A percentile compares a stretch with the other conserved stretches of the same genome.
These are phyloP conservation scores for Phoenoteleia sp. DNA, from an alignment of 2,888 invertebrate genomes.

Conservation along the genomic window DNA sequence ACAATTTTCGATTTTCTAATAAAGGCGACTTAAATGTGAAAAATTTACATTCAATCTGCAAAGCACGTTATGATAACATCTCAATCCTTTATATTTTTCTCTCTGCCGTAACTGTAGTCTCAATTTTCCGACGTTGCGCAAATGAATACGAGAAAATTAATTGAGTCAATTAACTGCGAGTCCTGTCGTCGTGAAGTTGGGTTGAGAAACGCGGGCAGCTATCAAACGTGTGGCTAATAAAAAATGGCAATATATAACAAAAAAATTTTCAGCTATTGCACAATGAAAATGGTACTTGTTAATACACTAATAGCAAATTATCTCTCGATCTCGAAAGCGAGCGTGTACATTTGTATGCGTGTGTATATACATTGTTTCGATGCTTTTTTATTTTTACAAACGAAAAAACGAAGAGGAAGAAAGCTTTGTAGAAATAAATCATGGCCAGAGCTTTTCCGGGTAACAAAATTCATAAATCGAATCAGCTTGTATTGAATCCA, in stretches of 20 bases:
- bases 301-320: slow-evolving; percentile 32
- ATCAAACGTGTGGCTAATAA: slow-evolving; percentile 27
- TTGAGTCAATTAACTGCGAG: slow-evolving; percentile 57
- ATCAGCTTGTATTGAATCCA: slow-evolving; percentile 8
- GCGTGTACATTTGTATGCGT: slow-evolving; percentile 32
- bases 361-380: slow-evolving; percentile 27
- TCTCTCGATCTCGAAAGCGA: slow-evolving; percentile 5
- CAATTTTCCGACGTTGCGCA: too few species aligned
- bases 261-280: slow-evolving; percentile 47
- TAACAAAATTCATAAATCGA: slow-evolving; percentile 23
- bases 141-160: slow-evolving; percentile 9
- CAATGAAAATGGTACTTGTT: slow-evolving; percentile 40
- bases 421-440: slow-evolving; percentile 10
- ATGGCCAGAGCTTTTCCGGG: not conserved
- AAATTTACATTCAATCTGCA: slow-evolving; percentile 19
- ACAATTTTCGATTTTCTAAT: too few species aligned
- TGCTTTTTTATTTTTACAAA: too few species aligned
- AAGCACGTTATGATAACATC: slow-evolving; percentile 15
- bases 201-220: slow-evolving; percentile 10
- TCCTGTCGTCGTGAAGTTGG: slow-evolving; percentile 41
- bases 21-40: too few species aligned
- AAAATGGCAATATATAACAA: slow-evolving; percentile 6
- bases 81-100: slow-evolving; percentile 35
- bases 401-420: too few species aligned
- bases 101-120: not conserved